Evolutionary conservation across 2,888 invertebrate genomes (phyloP), one percentile per base, ranked within the genome.

Genomic region (Leistus spinibarbis): DNA sequence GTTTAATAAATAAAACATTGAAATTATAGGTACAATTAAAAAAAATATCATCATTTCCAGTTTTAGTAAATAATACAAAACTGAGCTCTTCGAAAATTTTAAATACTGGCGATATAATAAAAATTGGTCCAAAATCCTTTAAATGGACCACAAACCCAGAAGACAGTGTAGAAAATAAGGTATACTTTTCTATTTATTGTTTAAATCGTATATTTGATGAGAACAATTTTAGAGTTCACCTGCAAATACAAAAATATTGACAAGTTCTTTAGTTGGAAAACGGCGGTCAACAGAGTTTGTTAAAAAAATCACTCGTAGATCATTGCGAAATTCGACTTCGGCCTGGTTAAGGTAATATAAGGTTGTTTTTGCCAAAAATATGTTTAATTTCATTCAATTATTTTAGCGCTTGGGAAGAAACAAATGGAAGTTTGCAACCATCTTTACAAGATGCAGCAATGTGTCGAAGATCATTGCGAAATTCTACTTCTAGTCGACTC

Each of bases 101-200:
- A 19, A 66, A 65, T 17, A 19, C 16, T 24, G 72, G 72, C 0
- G 72, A 72, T 72, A 22, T 72, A 56, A 23, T 72, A 17, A 65
- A 54, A 66, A 57, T 72, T 57, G 72, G 72, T 2, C 2, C 54
- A 7, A 72, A 72, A 72, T 57, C 22, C 27, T 72, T 72, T 24
- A 65, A 65, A 65, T 72, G 72, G 72, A 23, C n/a, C 23, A 24
- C 23, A 64, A n/a, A 16, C 13, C 16, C 24, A 24, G 24, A 22
- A 64, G 24, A 60, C 2, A 4, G 10, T 17, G 7, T 60, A 54
- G 10, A 60, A 17, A 60, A 19, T 10, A 60, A 60, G 60, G 60
- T 60, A 17, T 17, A 60, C 3, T 3, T 19, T 17, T 60, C 16
- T 3, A 16, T 3, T 3, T 60, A 60, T 60, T 16, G 60, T 17